Evolutionary conservation across 2,113 vertebrate genomes (phyloP).

Genomic region (Ailurus styani): DNA sequence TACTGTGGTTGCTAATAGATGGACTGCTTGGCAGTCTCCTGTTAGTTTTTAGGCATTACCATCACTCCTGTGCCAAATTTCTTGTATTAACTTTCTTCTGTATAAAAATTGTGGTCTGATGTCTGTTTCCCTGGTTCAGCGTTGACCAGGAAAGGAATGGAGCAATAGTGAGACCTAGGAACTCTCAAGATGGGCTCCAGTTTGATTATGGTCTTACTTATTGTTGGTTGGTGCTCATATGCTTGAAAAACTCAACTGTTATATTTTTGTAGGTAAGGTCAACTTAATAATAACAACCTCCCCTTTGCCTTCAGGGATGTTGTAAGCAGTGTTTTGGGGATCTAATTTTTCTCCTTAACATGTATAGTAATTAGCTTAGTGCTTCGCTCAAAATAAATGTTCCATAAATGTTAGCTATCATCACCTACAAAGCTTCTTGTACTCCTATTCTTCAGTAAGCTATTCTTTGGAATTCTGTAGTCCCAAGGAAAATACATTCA

Average conservation of each 20-base stretch:
- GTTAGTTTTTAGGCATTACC: neutral
- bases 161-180: neutral
- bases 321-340: neutral
- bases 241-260: neutral
- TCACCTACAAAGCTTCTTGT: neutral
- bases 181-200: neutral
- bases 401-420: neutral
- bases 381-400: constrained; percentile 14
- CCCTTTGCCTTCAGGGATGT: neutral
- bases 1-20: neutral
- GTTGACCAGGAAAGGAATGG: neutral
- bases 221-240: neutral
- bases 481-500: constrained; percentile 17
- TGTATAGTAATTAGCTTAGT: neutral
- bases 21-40: neutral
- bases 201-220: neutral
- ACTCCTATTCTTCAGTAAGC: neutral
- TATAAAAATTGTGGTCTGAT: neutral
- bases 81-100: neutral
- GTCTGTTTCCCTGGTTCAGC: neutral
- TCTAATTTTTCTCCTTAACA: neutral
- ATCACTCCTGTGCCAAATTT: neutral
- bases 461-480: neutral
- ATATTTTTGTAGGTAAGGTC: neutral
- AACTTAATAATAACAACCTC: neutral